Conservation (phyloP, 1,140 invertebrate genomes). For the Hyles vespertilio region DNA sequence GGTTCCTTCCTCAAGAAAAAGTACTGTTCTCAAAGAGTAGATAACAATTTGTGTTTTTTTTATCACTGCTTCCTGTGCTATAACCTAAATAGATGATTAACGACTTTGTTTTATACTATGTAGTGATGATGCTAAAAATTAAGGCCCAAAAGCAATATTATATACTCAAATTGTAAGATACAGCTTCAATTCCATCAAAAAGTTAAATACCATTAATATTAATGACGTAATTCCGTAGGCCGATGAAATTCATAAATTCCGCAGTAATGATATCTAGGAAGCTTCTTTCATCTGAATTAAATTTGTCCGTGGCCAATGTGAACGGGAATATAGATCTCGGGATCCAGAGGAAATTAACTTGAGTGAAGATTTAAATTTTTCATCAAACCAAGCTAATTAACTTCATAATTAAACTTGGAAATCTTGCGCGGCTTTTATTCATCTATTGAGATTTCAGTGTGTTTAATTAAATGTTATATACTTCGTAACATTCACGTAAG, state of each 20-base stretch:
- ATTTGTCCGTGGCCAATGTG: constrained; percentile 37
- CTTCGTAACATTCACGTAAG: background rate
- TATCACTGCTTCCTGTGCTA: too few relatives aligned
- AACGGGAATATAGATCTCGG: constrained; percentile 46
- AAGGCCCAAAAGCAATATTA: too few relatives aligned
- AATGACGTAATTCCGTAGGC: too few relatives aligned
- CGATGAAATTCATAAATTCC: constrained; percentile 13
- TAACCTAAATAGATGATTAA: too few relatives aligned
- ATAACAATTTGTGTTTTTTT: too few relatives aligned
- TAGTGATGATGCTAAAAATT: too few relatives aligned
- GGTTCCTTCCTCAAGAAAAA: too few relatives aligned
- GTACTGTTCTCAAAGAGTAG: too few relatives aligned
- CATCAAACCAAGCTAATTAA: constrained; percentile 64
- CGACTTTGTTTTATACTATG: too few relatives aligned
- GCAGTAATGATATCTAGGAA: constrained; percentile 29
- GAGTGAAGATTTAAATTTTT: constrained; percentile 63
- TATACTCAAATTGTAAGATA: too few relatives aligned
- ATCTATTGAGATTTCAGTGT: constrained; percentile 29
- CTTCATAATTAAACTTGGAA: constrained; percentile 62
- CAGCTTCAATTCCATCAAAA: too few relatives aligned
- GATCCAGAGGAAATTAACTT: constrained; percentile 59
- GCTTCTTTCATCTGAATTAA: constrained; percentile 37
- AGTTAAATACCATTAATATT: too few relatives aligned
- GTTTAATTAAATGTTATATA: constrained; percentile 28
- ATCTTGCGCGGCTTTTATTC: constrained; percentile 34